Conservation (phyloP, 2,888 invertebrate genomes). For the Pammene fasciana region DNA sequence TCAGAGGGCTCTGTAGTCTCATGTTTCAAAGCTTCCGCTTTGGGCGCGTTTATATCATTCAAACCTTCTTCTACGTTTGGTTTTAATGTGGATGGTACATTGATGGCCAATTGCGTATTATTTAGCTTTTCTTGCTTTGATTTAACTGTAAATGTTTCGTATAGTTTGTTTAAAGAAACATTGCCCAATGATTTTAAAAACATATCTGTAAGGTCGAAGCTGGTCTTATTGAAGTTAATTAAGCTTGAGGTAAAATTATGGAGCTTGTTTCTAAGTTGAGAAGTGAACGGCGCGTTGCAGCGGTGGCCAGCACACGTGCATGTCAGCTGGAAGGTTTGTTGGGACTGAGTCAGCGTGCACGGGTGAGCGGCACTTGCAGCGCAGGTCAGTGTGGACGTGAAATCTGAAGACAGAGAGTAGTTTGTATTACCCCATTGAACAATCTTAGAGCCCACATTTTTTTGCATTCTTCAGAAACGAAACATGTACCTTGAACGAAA, state of each 20-base stretch:
- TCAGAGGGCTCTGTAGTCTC: conserved; percentile 71
- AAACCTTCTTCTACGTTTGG: conserved; percentile 41
- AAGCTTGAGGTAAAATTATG: conserved; percentile 58
- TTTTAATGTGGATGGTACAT: conserved; percentile 44
- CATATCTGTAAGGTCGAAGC: conserved; percentile 54
- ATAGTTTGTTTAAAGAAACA: conserved; percentile 55
- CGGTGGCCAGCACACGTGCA: conserved; percentile 65
- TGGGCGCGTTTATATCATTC: conserved; percentile 52
- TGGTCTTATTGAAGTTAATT: conserved; percentile 46
- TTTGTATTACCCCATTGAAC: conserved; percentile 34
- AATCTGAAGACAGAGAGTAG: conserved; percentile 58
- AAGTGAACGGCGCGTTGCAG: conserved; percentile 69
- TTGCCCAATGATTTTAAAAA: conserved; percentile 64
- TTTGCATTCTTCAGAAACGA: too few species aligned
- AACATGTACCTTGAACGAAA: too few species aligned
- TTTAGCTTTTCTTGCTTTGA: conserved; percentile 29
- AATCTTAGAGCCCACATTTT: neutral
- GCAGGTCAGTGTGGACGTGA: conserved; percentile 62
- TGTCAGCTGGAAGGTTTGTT: conserved; percentile 58
- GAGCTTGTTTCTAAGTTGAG: conserved; percentile 59
- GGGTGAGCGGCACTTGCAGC: conserved; percentile 52
- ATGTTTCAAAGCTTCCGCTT: conserved; percentile 69
- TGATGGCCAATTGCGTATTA: conserved; percentile 40
- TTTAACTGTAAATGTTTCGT: conserved; percentile 57
- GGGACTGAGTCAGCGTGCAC: conserved; percentile 60